Evolutionary conservation across 2,797 vertebrate species (phyloP).

Genomic region (Hippopotamyrus pictus): DNA sequence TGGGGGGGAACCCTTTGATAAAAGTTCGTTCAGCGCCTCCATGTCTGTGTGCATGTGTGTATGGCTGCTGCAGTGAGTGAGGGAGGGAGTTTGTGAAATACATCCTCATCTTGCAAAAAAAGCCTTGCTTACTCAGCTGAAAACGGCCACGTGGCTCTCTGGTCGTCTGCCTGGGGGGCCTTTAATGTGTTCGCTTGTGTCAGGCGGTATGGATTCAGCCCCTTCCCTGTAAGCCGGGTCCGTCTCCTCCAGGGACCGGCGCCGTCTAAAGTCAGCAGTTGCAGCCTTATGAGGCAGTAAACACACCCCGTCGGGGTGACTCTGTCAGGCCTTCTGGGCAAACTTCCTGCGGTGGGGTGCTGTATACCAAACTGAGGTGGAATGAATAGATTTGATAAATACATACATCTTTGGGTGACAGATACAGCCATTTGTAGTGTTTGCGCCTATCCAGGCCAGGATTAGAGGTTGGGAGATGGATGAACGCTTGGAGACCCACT

Average conservation of each 20-base stretch:
- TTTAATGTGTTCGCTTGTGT: background rate
- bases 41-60: background rate
- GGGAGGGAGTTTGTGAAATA: background rate
- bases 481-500: background rate
- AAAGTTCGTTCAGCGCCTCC: background rate
- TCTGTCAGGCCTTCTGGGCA: background rate
- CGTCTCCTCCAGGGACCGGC: background rate
- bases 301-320: background rate
- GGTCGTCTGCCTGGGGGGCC: background rate
- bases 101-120: background rate
- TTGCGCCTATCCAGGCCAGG: background rate
- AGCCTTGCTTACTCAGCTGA: slow-evolving; percentile 4
- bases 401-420: background rate
- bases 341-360: background rate
- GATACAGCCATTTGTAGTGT: background rate
- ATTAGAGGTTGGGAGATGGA: background rate
- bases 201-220: background rate
- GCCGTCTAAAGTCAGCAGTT: background rate
- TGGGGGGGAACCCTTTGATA: background rate
- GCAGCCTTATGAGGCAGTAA: background rate
- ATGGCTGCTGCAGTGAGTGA: background rate
- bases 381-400: background rate
- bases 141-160: background rate
- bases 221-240: background rate
- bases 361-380: background rate